Evolutionary conservation across 1,140 invertebrate species (phyloP), one percentile per base, ranked within the genome.

Genomic region (Choristoneura fumiferana): DNA sequence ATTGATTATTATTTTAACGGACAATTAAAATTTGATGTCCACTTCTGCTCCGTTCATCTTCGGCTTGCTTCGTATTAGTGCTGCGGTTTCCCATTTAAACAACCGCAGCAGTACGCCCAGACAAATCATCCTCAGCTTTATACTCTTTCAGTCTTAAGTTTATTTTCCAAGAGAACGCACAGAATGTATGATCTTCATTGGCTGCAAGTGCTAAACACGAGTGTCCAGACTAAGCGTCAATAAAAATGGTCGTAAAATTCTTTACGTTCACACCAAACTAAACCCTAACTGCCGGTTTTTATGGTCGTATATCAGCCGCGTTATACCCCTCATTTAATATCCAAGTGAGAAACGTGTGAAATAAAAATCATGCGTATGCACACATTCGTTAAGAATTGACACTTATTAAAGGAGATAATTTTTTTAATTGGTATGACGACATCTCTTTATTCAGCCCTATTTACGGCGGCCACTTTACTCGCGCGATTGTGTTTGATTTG

Each of bases 381-480:
- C 81, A 86, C 84, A 88, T 88, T 87, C 81, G 82, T 88, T 88
- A 88, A 85, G 80, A 85, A 88, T 87, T 88, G 84, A 88, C 85
- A 88, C 85, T 87, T 88, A 86, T 85, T 88, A 87, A 84, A 67
- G 76, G 77, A 78, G 76, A 81, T 84, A 82, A 84, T 86, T 87
- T 82, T 87, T 87, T 88, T 88, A 88, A 88, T 88, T 88, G 84
- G 80, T 74, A 84, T 87, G 84, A 88, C 85, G 81, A 85, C 85
- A 88, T 84, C 77, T 63, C 79, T 83, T 81, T 80, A 80, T 85
- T 84, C 79, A 81, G 80, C 61, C 58, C 62, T 64, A 67, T 69
- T 74, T 72, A 68, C 74, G 22, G n/a, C n/a, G 12, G 43, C 43
- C 79, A 79, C 75, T 83, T 72, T 55, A 68, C 54, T 63, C 59